Conservation (phyloP, 1,140 invertebrate species). For the Anoplophora glabripennis region DNA sequence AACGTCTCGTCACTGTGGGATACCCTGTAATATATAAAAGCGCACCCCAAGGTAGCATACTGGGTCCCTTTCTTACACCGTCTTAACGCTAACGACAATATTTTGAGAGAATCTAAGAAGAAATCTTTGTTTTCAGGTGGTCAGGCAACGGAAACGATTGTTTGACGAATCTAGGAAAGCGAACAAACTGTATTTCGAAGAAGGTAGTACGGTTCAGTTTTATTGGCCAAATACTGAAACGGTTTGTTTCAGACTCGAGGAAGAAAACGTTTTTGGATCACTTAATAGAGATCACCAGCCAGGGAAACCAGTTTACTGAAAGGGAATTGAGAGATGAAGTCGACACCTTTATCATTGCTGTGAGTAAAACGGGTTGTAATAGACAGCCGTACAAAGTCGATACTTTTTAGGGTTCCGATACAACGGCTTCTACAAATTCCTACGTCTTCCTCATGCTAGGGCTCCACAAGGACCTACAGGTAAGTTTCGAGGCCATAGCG, state of each 20-base stretch:
- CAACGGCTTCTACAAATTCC: conserved; percentile 25
- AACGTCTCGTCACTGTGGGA: too few species aligned
- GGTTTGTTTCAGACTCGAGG: neutral
- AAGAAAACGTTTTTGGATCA: conserved; percentile 27
- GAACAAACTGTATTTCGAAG: neutral
- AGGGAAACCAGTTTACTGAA: conserved; percentile 21
- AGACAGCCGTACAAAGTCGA: neutral
- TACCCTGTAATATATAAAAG: too few species aligned
- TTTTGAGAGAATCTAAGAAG: too few species aligned
- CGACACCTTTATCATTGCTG: conserved; percentile 30
- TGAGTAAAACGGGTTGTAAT: conserved; percentile 14
- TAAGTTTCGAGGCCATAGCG: neutral
- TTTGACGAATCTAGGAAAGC: neutral
- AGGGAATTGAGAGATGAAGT: conserved; percentile 33
- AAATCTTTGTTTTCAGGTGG: conserved; percentile 2
- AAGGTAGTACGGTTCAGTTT: neutral
- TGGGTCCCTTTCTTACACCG: too few species aligned
- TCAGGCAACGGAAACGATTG: conserved; percentile 1
- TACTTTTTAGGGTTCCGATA: conserved; percentile 27
- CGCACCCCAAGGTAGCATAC: too few species aligned
- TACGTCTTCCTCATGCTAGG: conserved; percentile 33
- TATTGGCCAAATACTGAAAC: neutral
- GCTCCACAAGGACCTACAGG: conserved; percentile 39
- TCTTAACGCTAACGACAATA: too few species aligned
- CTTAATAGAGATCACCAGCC: conserved; percentile 19